Conservation (phyloP, 1,140 invertebrate genomes). For the Gyrodactylus bullatarudis region DNA sequence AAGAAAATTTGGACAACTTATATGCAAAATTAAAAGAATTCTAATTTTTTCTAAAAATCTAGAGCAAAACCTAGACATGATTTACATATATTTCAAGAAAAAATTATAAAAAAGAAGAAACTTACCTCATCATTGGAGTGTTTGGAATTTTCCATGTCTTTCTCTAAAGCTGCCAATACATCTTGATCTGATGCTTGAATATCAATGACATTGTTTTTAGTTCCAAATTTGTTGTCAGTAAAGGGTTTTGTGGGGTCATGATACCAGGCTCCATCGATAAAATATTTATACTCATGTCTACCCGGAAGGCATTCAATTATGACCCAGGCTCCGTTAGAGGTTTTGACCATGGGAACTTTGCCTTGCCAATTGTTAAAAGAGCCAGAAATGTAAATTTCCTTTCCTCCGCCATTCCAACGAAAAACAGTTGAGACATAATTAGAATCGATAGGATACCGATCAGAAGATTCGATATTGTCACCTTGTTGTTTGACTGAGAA, state of each 20-base stretch:
- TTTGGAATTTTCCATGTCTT: slow-evolving; percentile 28
- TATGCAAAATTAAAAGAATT: too few relatives aligned
- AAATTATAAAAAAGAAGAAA: too few relatives aligned
- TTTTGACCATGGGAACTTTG: slow-evolving; percentile 2
- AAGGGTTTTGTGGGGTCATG: slow-evolving; percentile 22
- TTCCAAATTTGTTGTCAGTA: slow-evolving; percentile 46
- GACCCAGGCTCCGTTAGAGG: not conserved
- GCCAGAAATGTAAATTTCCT: slow-evolving; percentile 6
- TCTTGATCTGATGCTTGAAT: slow-evolving; percentile 86
- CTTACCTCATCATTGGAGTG: not conserved
- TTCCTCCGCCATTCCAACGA: slow-evolving; percentile 3
- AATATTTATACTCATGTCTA: not conserved
- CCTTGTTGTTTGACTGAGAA: not conserved
- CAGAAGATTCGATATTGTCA: not conserved
- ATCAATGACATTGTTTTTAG: slow-evolving; percentile 50
- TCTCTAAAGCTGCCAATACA: slow-evolving; percentile 73
- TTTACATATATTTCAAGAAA: too few relatives aligned
- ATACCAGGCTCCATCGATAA: slow-evolving; percentile 4
- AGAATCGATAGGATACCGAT: not conserved
- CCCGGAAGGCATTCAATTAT: not conserved
- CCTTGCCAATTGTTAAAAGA: slow-evolving; percentile 6
- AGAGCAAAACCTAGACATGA: not conserved
- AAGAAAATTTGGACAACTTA: too few relatives aligned
- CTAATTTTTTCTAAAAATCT: too few relatives aligned
- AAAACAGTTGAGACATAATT: slow-evolving; percentile 1